Base-by-base conservation (phyloP, 2,113 vertebrate genomes). In the Pionites leucogaster region DNA sequence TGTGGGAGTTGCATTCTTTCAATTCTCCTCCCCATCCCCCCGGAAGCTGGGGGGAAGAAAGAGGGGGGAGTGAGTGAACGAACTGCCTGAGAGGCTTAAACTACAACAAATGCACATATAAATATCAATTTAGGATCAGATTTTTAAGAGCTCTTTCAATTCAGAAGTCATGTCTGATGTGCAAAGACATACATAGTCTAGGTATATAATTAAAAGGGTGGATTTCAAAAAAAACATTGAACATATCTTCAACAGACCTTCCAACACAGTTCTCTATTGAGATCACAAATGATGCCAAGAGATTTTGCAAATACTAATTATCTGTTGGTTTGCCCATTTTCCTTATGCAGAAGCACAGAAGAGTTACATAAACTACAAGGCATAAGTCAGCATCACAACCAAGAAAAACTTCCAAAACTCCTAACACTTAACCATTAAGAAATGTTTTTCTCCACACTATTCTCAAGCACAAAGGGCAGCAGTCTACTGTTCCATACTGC, bases 71-170 rank as follows among this genome's bases (percentile, higher is more conserved):
- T 44, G 44, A 44, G 44, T 44, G 44, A 44, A 44, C 8, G 44
- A 44, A 44, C 44, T 44, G 44, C 18, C 44, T 44, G 44, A 18
- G 44, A 44, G 44, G 44, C 44, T 44, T 44, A 44, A 18, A 44
- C 44, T 44, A 44, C 44, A 44, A 44, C 44, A 19, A 44, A 88
- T n/a, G 15, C 9, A 93, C 19, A 75, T 35, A 94, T 52, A 92
- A 76, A 62, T 52, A 60, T 6, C 13, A 55, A 39, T 57, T 88
- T 77, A 63, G 67, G 33, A 25, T 64, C 23, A 60, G 29, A 65
- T 86, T 94, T 94, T 74, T 90, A 88, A 91, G 88, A 81, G 19
- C 7, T n/a, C 55, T 86, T 64, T 49, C 25, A 91, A 86, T 67
- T 87, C 69, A 78, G 8, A 86, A 84, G 28, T 70, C 65, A 74